Percentiles rank a stretch among this genome's conserved stretches.
phyloP scores from a whole-genome alignment of 2,888 invertebrate genomes.

The Melieria picta region DNA sequence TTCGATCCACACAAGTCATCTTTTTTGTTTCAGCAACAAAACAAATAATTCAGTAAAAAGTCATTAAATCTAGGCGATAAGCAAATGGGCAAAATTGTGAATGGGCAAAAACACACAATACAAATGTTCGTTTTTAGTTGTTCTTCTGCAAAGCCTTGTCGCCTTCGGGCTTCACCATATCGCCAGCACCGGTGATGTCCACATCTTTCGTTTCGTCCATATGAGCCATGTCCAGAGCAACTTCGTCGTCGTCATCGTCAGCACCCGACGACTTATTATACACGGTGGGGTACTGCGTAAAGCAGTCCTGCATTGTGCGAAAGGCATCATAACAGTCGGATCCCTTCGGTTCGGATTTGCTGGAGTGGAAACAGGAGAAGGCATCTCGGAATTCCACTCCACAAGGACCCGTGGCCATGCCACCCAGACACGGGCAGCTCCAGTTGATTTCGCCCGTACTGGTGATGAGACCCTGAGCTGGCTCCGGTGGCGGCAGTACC shows the following conservation, averaged over 20 bases:
- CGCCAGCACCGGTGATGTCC: neutral
- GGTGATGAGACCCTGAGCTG: constrained; percentile 82
- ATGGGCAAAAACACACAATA: no score
- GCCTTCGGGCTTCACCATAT: neutral
- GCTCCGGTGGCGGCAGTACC: constrained; percentile 76
- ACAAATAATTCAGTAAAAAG: neutral
- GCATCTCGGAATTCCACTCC: constrained; percentile 93
- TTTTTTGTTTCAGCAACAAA: constrained; percentile 3
- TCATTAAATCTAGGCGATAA: neutral
- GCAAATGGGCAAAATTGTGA: no score
- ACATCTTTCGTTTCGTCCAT: constrained; percentile 38
- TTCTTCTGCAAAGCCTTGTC: neutral
- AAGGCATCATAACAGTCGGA: constrained; percentile 93
- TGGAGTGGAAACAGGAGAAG: constrained; percentile 94
- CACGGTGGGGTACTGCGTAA: constrained; percentile 85
- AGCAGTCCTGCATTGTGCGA: constrained; percentile 90
- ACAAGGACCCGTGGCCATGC: constrained; percentile 98
- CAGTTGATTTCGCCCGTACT: constrained; percentile 93
- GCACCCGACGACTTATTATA: constrained; percentile 80
- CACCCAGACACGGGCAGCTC: constrained; percentile 96
- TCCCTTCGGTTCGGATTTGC: constrained; percentile 89
- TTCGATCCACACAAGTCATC: neutral
- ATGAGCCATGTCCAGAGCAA: constrained; percentile 50
- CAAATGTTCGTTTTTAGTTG: no score
- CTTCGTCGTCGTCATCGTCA: constrained; percentile 68